Conservation (phyloP, 2,113 vertebrate genomes). For the Eudyptes chrysolophus region DNA sequence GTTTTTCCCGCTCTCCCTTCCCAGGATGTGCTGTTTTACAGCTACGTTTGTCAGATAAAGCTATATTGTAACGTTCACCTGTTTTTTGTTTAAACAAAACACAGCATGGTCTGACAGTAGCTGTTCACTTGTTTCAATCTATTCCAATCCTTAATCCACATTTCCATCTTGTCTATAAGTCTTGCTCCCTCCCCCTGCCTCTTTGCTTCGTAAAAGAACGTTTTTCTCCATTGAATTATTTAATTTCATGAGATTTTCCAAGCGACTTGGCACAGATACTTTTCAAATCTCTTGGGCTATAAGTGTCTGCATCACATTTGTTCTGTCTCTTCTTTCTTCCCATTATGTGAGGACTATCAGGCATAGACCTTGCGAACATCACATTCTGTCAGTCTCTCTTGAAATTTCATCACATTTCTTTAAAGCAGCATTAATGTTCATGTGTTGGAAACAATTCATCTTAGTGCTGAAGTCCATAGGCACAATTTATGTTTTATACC, state of each 20-base stretch:
- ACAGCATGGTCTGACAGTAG: background rate
- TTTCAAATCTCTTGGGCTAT: background rate
- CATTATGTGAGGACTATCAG: background rate
- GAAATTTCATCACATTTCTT: background rate
- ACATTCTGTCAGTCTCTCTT: background rate
- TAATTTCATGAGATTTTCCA: slow-evolving; percentile 16
- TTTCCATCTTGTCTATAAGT: background rate
- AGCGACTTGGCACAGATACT: background rate
- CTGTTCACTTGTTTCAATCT: background rate
- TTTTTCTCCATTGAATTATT: background rate
- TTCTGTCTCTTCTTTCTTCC: background rate
- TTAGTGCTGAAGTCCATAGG: background rate
- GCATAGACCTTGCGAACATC: background rate
- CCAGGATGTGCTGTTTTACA: background rate
- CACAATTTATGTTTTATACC: background rate
- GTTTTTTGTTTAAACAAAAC: background rate
- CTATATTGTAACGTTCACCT: background rate
- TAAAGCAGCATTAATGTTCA: background rate
- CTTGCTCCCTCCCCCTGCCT: background rate
- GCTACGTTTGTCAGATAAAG: background rate
- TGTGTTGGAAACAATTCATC: background rate
- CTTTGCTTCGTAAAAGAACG: background rate
- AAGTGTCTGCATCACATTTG: slow-evolving; percentile 1
- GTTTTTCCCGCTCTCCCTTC: background rate
- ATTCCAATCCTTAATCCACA: background rate